Percentiles rank a stretch among this genome's conserved stretches.
These are phyloP conservation scores for Drosophila mercatorum DNA, from an alignment of 2,888 invertebrate genomes.

Conservation along the genomic window DNA sequence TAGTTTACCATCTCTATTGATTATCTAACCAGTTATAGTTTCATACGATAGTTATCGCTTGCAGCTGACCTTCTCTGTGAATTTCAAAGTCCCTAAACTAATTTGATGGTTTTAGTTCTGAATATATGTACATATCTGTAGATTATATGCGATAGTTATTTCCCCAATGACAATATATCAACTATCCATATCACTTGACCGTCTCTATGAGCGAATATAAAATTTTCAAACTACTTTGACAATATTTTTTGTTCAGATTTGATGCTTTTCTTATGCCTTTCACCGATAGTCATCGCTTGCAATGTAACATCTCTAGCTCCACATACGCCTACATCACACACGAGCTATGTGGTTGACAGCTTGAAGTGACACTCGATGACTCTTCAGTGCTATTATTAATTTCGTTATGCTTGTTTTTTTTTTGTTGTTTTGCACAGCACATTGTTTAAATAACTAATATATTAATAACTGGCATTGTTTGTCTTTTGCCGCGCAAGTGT, in stretches of 20 bases:
- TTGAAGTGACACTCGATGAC: slow-evolving; percentile 41
- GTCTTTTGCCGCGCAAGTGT: slow-evolving; percentile 38
- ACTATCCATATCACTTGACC: not conserved
- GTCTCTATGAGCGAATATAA: not conserved
- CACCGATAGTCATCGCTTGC: not conserved
- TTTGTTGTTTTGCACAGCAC: not conserved
- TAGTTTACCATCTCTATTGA: too few species aligned
- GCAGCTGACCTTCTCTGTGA: too few species aligned
- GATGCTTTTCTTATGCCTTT: too few species aligned
- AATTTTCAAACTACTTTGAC: too few species aligned
- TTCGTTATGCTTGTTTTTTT: slow-evolving; percentile 16
- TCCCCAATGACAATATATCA: not conserved
- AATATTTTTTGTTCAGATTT: not conserved
- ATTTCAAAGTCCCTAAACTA: too few species aligned
- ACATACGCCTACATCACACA: slow-evolving; percentile 45
- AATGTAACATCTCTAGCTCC: slow-evolving; percentile 36
- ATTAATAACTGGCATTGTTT: slow-evolving; percentile 48
- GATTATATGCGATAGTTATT: too few species aligned
- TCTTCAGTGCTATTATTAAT: slow-evolving; percentile 41
- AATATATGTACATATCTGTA: too few species aligned
- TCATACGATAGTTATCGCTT: too few species aligned
- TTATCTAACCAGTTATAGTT: too few species aligned
- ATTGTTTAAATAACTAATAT: slow-evolving; percentile 50
- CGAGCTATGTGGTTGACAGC: slow-evolving; percentile 49
- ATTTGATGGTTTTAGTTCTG: too few species aligned